These are phyloP conservation scores for Balaeniceps rex DNA, from an alignment of 2,113 vertebrate species.

Conservation along the genomic window DNA sequence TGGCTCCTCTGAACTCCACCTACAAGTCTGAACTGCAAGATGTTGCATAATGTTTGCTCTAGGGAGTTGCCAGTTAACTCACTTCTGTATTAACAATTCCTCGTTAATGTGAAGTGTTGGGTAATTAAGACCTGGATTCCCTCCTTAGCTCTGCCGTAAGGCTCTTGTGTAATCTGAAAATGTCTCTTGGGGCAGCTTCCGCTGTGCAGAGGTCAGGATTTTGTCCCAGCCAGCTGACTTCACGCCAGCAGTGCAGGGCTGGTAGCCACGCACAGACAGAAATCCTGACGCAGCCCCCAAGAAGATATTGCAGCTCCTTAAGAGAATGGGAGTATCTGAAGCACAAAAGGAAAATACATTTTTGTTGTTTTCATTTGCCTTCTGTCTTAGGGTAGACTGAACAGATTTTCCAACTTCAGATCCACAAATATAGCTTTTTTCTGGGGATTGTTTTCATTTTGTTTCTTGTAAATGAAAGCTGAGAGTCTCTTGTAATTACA, in stretches of 20 bases:
- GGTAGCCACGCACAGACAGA: rapidly evolving
- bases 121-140: background rate
- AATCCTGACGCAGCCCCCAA: background rate
- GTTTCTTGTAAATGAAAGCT: slow-evolving; percentile 53
- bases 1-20: background rate
- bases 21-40: background rate
- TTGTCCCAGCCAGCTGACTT: background rate
- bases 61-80: background rate
- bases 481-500: background rate
- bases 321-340: background rate
- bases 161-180: background rate
- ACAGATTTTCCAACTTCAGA: slow-evolving; percentile 45
- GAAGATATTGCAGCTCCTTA: background rate
- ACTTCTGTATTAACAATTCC: background rate
- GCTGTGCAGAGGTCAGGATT: background rate
- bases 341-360: background rate
- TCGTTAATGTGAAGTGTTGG: background rate
- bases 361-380: slow-evolving; percentile 51
- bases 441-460: slow-evolving; percentile 44
- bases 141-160: background rate
- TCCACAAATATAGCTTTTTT: slow-evolving; percentile 37
- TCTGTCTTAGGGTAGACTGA: slow-evolving; percentile 43
- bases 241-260: rapidly evolving
- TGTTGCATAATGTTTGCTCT: background rate
- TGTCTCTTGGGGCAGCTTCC: background rate